phyloP scores from a whole-genome alignment of 1,140 invertebrate genomes.

The Heliconius hermathena region DNA sequence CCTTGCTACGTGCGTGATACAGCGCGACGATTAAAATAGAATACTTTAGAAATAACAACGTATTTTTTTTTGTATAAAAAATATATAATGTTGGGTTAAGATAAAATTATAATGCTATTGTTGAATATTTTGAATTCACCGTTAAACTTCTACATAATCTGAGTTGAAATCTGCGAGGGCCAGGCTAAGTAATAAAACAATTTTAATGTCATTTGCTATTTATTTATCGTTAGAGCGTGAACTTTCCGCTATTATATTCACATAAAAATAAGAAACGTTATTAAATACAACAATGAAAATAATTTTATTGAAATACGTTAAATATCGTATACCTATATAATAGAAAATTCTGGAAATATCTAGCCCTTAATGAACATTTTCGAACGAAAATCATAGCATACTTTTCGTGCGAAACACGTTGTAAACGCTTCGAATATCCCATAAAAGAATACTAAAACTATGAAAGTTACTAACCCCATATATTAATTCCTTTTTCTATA shows the following conservation, averaged over 20 bases:
- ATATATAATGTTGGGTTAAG: no score
- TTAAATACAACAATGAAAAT: neutral
- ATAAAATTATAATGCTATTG: no score
- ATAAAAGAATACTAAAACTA: slow-evolving; percentile 14
- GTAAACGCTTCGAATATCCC: neutral
- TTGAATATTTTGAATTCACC: no score
- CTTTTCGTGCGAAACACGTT: slow-evolving; percentile 6
- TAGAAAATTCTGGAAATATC: neutral
- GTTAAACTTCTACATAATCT: no score
- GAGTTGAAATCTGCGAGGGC: no score
- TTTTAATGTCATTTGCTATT: neutral
- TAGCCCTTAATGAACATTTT: neutral
- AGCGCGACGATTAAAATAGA: no score
- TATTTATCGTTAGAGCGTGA: neutral
- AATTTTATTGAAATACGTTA: neutral
- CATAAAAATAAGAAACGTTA: slow-evolving; percentile 1
- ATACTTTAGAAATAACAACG: no score
- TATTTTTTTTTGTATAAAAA: no score
- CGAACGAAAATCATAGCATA: neutral
- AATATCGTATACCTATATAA: neutral
- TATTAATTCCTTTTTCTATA: neutral
- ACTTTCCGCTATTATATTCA: neutral
- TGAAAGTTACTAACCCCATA: neutral
- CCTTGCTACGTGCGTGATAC: no score
- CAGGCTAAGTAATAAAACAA: no score